Evolutionary conservation across 2,113 vertebrate species (phyloP).

Genomic region (Myotis lucifugus): DNA sequence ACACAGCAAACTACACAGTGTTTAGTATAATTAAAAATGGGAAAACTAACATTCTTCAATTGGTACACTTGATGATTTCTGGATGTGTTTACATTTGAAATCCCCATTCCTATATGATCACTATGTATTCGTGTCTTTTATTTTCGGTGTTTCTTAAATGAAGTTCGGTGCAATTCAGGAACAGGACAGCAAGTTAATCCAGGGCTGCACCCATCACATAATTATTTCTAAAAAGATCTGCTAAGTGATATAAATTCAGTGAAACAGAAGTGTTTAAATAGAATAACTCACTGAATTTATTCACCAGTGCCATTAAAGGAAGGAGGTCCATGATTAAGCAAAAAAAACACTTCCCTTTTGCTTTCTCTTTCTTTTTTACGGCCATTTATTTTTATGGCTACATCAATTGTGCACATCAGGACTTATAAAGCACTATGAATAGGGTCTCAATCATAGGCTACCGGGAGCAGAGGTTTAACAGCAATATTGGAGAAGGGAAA

Average conservation of each 20-base stretch:
- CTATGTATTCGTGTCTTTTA: background rate
- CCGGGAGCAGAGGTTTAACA: conserved; percentile 17
- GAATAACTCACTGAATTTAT: conserved; percentile 12
- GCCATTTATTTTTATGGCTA: conserved; percentile 65
- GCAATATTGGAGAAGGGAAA: conserved; percentile 50
- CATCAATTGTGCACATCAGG: conserved; percentile 37
- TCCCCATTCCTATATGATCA: background rate
- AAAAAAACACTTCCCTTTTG: conserved; percentile 13
- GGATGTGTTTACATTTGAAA: conserved; percentile 8
- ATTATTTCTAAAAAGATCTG: background rate
- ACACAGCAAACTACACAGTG: background rate
- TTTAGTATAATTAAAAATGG: background rate
- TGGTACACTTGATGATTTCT: background rate
- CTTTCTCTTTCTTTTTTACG: conserved; percentile 44
- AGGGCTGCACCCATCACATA: background rate
- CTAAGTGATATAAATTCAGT: conserved; percentile 24
- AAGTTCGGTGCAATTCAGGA: background rate
- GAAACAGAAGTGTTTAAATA: background rate
- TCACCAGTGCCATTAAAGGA: background rate
- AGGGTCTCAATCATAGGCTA: conserved; percentile 48
- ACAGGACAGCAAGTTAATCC: background rate
- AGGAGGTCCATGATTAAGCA: conserved; percentile 23
- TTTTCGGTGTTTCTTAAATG: background rate
- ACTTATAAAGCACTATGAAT: conserved; percentile 4
- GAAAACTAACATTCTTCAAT: background rate